Evolutionary conservation across 2,797 vertebrate species (phyloP).

Genomic region (Fundulus diaphanus): DNA sequence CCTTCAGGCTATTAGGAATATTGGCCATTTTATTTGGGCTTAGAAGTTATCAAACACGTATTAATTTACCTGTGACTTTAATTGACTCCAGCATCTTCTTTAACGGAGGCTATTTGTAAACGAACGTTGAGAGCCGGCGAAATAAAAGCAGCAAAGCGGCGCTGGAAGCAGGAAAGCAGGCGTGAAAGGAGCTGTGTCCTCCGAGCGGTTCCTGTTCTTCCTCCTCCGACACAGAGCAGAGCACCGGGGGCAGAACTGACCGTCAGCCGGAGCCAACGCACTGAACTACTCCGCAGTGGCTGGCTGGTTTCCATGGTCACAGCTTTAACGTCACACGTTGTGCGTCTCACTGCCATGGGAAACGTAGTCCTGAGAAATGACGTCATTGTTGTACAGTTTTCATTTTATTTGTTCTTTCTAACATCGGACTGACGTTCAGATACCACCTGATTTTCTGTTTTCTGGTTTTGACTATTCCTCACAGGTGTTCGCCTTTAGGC

Average conservation of each 20-base stretch:
- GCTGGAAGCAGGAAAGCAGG: background rate
- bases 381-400: too few relatives aligned
- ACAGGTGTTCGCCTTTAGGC: too few relatives aligned
- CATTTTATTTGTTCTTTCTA: too few relatives aligned
- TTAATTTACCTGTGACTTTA: slow-evolving; percentile 74
- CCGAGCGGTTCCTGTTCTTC: too few relatives aligned
- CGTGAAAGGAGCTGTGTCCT: too few relatives aligned
- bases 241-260: too few relatives aligned
- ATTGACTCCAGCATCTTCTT: slow-evolving; percentile 76
- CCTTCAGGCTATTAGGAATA: background rate
- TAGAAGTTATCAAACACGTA: slow-evolving; percentile 1
- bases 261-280: background rate
- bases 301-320: background rate
- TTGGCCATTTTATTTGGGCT: background rate
- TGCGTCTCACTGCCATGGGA: background rate
- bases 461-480: too few relatives aligned
- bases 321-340: background rate
- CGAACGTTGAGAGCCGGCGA: background rate
- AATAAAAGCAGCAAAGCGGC: background rate
- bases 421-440: too few relatives aligned
- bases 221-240: background rate
- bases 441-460: too few relatives aligned
- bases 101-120: background rate
- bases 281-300: background rate
- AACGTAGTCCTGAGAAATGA: background rate